Conservation (phyloP, 2,113 vertebrate genomes). For the Pristiophorus japonicus region DNA sequence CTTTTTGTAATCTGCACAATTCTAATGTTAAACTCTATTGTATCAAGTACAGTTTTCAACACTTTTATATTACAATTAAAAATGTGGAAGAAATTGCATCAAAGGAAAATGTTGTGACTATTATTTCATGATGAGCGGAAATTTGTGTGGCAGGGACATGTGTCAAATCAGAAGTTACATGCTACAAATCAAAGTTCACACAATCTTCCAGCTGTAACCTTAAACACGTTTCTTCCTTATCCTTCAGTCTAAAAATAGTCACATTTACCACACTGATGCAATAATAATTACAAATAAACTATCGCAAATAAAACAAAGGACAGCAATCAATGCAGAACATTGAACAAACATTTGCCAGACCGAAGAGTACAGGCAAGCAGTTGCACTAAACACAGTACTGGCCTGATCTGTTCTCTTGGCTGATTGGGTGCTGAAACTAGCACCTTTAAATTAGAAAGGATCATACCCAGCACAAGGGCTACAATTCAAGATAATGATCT, state of each 20-base stretch:
- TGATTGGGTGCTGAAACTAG: neutral
- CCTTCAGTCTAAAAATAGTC: neutral
- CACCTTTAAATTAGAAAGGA: neutral
- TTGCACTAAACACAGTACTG: neutral
- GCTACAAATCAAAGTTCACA: neutral
- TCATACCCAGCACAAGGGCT: neutral
- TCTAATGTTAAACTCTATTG: neutral
- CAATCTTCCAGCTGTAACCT: neutral
- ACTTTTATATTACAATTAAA: neutral
- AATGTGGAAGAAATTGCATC: no score
- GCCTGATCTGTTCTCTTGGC: neutral
- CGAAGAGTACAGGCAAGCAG: neutral
- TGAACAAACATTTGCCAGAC: neutral
- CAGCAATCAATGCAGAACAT: neutral
- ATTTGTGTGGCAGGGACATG: neutral
- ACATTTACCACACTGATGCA: neutral
- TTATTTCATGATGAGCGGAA: neutral
- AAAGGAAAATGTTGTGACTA: neutral
- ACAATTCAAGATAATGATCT: slow-evolving; percentile 16
- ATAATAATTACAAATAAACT: neutral
- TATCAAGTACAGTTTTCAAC: neutral
- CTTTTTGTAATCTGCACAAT: neutral
- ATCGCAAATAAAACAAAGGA: neutral
- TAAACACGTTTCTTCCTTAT: neutral
- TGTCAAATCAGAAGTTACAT: no score